Base-by-base conservation (phyloP, 1,140 invertebrate species). In the Pantala flavescens region DNA sequence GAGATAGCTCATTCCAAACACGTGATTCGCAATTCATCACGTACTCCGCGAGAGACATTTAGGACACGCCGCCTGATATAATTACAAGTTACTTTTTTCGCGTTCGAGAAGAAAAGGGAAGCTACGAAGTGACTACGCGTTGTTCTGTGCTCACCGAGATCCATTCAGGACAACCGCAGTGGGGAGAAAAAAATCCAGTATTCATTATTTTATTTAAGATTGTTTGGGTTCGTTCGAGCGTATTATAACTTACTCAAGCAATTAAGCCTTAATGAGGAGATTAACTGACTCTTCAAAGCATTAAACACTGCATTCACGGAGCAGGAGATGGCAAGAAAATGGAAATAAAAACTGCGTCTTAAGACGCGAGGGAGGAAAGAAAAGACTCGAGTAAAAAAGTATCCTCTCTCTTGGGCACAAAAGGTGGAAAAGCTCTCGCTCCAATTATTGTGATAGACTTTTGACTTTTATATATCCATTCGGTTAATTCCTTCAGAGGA, bases 181-280 rank as follows among this genome's bases (percentile, higher is more conserved):
- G 28, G 28, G 28, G n/a, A n/a, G n/a, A 36, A 36, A 36, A 36
- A 36, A 36, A 36, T 36, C 28, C 28, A 2, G 28, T 9, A 36
- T 36, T 36, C 28, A 36, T 36, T 36, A 36, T 36, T 36, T 36
- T 19, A 63, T 63, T 63, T 63, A 63, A 63, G n/a, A 63, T 63
- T 63, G 49, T 63, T 19, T 63, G 49, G 49, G n/a, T 5, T 63
- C 49, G 16, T 63, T 63, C 16, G n/a, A 63, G 49, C 49, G 49
- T 21, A 63, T 63, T 63, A 63, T 63, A 63, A 63, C 49, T 63
- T 63, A 63, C 49, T 63, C 49, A 63, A 63, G 49, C 49, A 63
- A 63, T 63, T 63, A 63, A 63, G 49, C 5, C 49, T 63, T 63
- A 63, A 63, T 63, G 49, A 63, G 49, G 49, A 63, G 49, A 63